phyloP scores from a whole-genome alignment of 2,113 vertebrate species.

The Periophthalmus modestus region DNA sequence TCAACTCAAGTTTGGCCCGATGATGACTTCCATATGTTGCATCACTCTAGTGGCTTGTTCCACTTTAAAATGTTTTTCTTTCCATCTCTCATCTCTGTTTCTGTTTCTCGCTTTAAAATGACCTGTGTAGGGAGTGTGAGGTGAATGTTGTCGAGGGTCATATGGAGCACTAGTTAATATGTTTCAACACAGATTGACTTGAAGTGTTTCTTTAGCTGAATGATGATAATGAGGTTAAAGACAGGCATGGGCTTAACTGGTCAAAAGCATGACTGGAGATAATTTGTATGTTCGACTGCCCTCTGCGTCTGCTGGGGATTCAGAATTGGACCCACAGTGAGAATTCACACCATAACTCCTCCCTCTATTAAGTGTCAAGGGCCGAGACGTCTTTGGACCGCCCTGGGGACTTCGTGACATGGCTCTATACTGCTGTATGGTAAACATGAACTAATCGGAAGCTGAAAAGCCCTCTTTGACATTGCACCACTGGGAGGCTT shows the following conservation, averaged over 20 bases:
- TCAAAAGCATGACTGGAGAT: slow-evolving; percentile 56
- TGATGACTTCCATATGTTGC: slow-evolving; percentile 80
- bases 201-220: slow-evolving; percentile 31
- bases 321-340: slow-evolving; percentile 58
- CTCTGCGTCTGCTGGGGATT: slow-evolving; percentile 34
- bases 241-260: slow-evolving; percentile 47
- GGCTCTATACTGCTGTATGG: slow-evolving; percentile 59
- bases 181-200: slow-evolving; percentile 38
- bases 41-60: slow-evolving; percentile 36
- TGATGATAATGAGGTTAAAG: slow-evolving; percentile 58
- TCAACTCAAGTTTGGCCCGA: slow-evolving; percentile 72
- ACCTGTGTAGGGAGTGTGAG: slow-evolving; percentile 33
- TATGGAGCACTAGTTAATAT: slow-evolving; percentile 55
- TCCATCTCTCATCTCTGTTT: slow-evolving; percentile 64
- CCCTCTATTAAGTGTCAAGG: slow-evolving; percentile 59
- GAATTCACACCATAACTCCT: slow-evolving; percentile 72
- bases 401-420: slow-evolving; percentile 59
- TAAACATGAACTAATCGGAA: slow-evolving; percentile 68
- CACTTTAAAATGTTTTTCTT: slow-evolving; percentile 58
- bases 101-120: slow-evolving; percentile 60
- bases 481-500: slow-evolving; percentile 66
- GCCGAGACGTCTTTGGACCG: slow-evolving; percentile 49
- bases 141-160: slow-evolving; percentile 41
- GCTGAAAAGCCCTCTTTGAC: slow-evolving; percentile 54
- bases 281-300: slow-evolving; percentile 52